Base-by-base conservation (phyloP, 2,888 invertebrate genomes). In the Galerucella nymphaeae region DNA sequence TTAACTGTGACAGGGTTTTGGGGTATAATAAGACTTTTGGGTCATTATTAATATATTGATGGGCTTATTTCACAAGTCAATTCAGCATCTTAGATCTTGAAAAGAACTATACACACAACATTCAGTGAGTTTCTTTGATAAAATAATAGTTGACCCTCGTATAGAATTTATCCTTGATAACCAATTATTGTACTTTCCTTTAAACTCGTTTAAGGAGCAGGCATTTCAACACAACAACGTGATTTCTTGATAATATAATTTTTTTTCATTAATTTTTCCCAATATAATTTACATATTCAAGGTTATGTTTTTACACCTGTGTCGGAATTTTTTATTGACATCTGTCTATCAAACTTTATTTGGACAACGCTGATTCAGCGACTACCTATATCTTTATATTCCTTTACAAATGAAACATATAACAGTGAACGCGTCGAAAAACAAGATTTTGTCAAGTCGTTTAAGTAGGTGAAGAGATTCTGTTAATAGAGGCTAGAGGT, bases 241-340 rank as follows among this genome's bases (percentile, higher is more conserved):
- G 30, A 59, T 59, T 30, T 30, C 38, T 59, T 14, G 30, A 30
- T 30, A 58, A 38, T 58, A 58, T 58, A 58, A 58, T 38, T 14
- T 59, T 59, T 59, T 30, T 30, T 9, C 6, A 59, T 38, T 16
- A 53, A 14, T 59, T 38, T 59, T 59, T n/a, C 18, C 16, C 58
- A 58, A 30, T 59, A 59, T 16, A 14, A 59, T 30, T 59, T 38
- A 38, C 13, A 59, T 38, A n/a, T 59, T 59, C 38, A 59, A 59
- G 59, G 59, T 38, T 59, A 10, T 59, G 38, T 38, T 38, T 53
- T 59, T 38, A 38, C 59, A 23, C 38, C 53, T 53, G 64, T 65
- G 8, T n/a, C 14, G 59, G 59, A 16, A 38, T 59, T 38, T 38
- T 38, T 59, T 53, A 65, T 65, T 50, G 45, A 63, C 62, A 63